These are phyloP conservation scores for Anthophora plumipes DNA, from an alignment of 2,888 invertebrate genomes.

Conservation along the genomic window DNA sequence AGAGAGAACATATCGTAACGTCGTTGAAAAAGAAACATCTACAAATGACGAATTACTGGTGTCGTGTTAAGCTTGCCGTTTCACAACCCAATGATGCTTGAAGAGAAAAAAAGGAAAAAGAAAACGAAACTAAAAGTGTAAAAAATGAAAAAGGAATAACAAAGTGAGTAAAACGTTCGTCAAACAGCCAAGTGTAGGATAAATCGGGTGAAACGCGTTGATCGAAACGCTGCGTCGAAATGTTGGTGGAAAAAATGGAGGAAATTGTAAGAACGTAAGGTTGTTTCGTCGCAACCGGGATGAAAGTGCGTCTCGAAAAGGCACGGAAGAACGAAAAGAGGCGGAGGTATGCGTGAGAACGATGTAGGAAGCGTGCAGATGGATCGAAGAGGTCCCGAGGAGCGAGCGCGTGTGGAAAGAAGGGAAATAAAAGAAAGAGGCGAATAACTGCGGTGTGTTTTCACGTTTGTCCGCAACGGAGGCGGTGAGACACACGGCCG, in stretches of 20 bases:
- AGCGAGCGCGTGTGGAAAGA: neutral
- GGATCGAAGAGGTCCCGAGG: no score
- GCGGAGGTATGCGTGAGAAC: no score
- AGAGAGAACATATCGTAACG: slow-evolving; percentile 40
- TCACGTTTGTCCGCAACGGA: neutral
- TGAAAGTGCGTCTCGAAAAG: neutral
- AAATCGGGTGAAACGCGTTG: slow-evolving; percentile 45
- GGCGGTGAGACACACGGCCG: no score
- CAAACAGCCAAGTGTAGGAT: slow-evolving; percentile 67
- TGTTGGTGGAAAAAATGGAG: neutral
- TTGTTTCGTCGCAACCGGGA: neutral
- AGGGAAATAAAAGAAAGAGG: neutral
- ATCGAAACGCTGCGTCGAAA: neutral
- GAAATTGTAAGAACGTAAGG: neutral
- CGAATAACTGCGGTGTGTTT: no score
- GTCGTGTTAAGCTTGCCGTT: slow-evolving; percentile 52
- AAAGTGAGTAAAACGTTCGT: slow-evolving; percentile 22
- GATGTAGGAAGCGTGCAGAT: no score
- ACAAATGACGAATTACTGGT: slow-evolving; percentile 50
- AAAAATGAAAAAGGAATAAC: neutral
- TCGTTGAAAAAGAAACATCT: slow-evolving; percentile 26
- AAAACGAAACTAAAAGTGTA: no score
- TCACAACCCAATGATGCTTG: neutral
- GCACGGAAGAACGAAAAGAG: no score
- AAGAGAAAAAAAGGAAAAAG: neutral